These are phyloP conservation scores for Protomyctophum bolini DNA, from an alignment of 2,113 vertebrate species.

Conservation along the genomic window DNA sequence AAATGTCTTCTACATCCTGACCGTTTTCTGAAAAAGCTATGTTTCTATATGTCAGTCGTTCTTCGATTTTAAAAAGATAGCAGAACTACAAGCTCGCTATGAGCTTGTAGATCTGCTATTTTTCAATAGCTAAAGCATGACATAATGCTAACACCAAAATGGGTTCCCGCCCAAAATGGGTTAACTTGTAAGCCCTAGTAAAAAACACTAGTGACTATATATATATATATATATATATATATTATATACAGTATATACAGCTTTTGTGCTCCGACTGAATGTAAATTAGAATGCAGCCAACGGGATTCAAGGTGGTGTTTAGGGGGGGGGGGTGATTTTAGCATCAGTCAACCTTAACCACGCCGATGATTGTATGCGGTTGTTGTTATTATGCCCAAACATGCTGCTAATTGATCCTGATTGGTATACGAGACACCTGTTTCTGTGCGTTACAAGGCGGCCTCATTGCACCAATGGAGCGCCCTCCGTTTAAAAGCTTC, in stretches of 20 bases:
- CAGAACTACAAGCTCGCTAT: too few relatives aligned
- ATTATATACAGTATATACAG: too few relatives aligned
- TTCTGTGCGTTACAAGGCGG: slow-evolving; percentile 73
- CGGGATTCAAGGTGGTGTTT: neutral
- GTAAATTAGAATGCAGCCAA: neutral
- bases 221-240: slow-evolving; percentile 12
- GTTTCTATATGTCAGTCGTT: too few relatives aligned
- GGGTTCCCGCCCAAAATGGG: too few relatives aligned
- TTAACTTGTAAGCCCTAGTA: slow-evolving; percentile 49
- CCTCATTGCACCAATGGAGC: slow-evolving; percentile 73
- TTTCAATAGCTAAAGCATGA: too few relatives aligned
- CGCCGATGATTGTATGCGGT: neutral
- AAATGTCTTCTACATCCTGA: too few relatives aligned
- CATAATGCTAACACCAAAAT: too few relatives aligned
- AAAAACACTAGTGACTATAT: slow-evolving; percentile 30
- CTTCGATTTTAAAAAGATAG: too few relatives aligned
- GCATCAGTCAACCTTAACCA: slow-evolving; percentile 38
- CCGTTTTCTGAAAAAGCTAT: too few relatives aligned
- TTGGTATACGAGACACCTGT: slow-evolving; percentile 52
- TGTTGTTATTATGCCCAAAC: slow-evolving; percentile 17
- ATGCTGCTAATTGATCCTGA: slow-evolving; percentile 51
- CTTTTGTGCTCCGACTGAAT: slow-evolving; percentile 23
- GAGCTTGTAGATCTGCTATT: too few relatives aligned
- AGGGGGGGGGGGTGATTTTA: neutral
- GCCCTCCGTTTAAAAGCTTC: slow-evolving; percentile 78